Base-by-base conservation (phyloP, 2,797 vertebrate genomes). In the Sarcophilus harrisii region DNA sequence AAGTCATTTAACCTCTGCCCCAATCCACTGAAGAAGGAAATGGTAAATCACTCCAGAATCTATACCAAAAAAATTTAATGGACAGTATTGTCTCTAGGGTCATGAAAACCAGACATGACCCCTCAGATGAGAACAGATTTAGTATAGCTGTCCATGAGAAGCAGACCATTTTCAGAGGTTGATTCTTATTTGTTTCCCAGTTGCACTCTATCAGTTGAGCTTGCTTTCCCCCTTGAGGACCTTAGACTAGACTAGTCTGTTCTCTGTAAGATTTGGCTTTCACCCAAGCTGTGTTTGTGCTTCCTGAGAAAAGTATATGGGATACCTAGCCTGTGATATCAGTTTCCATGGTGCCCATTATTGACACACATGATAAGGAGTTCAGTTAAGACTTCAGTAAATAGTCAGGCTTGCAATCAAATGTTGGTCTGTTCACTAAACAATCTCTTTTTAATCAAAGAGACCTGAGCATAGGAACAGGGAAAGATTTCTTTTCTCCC, bases 341-440 rank as follows among this genome's bases (percentile, higher is more conserved):
- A 92, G 97, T 98, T 98, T 96, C 97, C 96, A 93, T 93, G 94
- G 97, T 94, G 94, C 95, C 97, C 91, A 94, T 81, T 96, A 96
- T 94, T 93, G 93, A 98, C 97, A 54, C 73, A 1, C 91, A 87
- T 87, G 97, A 94, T 95, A 97, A 98, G 96, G 91, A 96, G 62
- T 92, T 54, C 62, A 91, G 94, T 95, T 95, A 97, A 95, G 91
- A 93, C 62, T 24, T 49, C 55, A 91, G 96, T 94, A 97, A 98
- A 98, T 62, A 98, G 73, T 91, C 93, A 54, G 94, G 60, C 60
- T 96, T 89, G 95, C 66, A 96, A 97, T 91, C 58, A 91, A 90
- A 90, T 30, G 13, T 94, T 92, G 58, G 57, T 18, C 60, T 90
- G 95, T 92, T 62, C 87, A 58, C 54, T 91, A 81, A 96, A 95